A percentile compares a stretch with the other conserved stretches of the same genome.
phyloP scores from a whole-genome alignment of 2,113 vertebrate species.

The Epinephelus cyanopodus region DNA sequence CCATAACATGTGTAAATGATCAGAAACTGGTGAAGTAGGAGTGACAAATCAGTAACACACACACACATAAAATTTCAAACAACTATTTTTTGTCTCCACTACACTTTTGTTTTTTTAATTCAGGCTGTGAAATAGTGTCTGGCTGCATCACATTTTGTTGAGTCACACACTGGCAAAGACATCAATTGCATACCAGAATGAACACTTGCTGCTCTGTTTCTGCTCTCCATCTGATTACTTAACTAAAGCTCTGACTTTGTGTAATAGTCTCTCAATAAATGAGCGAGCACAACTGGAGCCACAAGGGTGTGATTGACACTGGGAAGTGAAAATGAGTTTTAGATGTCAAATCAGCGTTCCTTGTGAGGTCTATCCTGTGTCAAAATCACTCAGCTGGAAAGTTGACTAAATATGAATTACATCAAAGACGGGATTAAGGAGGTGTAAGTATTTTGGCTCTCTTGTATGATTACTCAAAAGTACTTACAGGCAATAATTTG shows the following conservation, averaged over 20 bases:
- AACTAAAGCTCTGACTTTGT: constrained; percentile 32
- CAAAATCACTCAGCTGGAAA: constrained; percentile 37
- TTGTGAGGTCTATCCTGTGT: constrained; percentile 12
- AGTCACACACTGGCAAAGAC: constrained; percentile 62
- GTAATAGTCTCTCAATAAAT: constrained; percentile 42
- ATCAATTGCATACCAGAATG: constrained; percentile 59
- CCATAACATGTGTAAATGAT: background rate
- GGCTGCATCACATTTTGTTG: constrained; percentile 49
- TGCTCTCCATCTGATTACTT: constrained; percentile 39
- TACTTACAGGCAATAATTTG: constrained; percentile 19
- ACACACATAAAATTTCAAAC: background rate
- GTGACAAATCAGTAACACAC: background rate
- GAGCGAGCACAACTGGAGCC: constrained; percentile 18
- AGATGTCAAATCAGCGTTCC: constrained; percentile 49
- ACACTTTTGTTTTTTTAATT: constrained; percentile 26
- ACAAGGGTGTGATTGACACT: constrained; percentile 38
- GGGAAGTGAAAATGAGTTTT: constrained; percentile 45
- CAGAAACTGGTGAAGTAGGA: background rate
- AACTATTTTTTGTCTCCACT: constrained; percentile 8
- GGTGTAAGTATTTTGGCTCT: constrained; percentile 57
- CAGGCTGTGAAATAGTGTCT: constrained; percentile 27
- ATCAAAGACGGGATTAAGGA: constrained; percentile 55
- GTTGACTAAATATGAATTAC: constrained; percentile 36
- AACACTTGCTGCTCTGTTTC: constrained; percentile 58
- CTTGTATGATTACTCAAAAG: constrained; percentile 42